Evolutionary conservation across 2,797 vertebrate species (phyloP).

Genomic region (Lithobates sylvaticus): DNA sequence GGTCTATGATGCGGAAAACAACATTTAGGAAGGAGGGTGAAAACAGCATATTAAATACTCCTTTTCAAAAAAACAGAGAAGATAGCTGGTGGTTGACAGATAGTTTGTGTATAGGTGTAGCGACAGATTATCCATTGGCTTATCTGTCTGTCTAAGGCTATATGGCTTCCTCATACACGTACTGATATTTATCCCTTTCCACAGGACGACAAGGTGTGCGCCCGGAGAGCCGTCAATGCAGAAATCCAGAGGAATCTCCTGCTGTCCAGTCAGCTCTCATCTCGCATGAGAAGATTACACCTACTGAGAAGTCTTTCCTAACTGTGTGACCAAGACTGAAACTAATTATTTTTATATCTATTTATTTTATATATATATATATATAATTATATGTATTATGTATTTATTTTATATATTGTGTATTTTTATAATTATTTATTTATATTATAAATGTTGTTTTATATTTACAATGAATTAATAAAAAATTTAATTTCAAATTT

Average conservation of each 20-base stretch:
- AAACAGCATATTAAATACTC: too few relatives aligned
- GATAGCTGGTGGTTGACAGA: background rate
- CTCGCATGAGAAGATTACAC: background rate
- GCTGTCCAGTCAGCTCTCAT: background rate
- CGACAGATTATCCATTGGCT: background rate
- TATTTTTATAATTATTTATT: background rate
- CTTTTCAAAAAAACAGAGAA: too few relatives aligned
- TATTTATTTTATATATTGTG: background rate
- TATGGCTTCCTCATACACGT: background rate
- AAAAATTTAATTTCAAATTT: too few relatives aligned
- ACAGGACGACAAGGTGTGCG: background rate
- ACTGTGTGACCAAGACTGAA: too few relatives aligned
- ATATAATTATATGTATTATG: too few relatives aligned
- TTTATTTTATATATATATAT: background rate
- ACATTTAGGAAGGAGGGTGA: too few relatives aligned
- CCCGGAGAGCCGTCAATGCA: background rate
- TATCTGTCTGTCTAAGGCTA: background rate
- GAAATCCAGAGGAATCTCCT: constrained; percentile 18
- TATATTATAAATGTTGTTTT: too few relatives aligned
- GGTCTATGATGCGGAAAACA: background rate
- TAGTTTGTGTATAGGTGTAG: background rate
- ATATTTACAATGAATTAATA: too few relatives aligned
- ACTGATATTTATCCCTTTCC: background rate
- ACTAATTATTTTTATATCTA: background rate
- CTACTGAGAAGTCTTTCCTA: background rate